Percentiles rank a stretch among this genome's conserved stretches.
Conservation (phyloP, 2,888 invertebrate species). For the Nomada hirtipes region DNA sequence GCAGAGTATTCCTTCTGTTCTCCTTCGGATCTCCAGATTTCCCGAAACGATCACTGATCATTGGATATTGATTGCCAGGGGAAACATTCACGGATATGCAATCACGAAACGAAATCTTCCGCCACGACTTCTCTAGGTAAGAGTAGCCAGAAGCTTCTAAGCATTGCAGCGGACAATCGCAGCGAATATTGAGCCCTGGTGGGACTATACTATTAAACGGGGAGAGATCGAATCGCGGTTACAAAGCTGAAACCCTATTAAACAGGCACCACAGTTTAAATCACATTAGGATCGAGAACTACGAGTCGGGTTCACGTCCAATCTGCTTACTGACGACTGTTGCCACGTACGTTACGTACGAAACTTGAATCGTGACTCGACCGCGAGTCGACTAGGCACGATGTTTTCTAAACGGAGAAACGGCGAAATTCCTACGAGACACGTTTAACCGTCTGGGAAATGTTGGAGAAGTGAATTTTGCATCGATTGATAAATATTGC, state of each 20-base stretch:
- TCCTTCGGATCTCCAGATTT: neutral
- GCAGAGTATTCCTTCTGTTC: no score
- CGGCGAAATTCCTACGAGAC: slow-evolving; percentile 5
- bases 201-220: slow-evolving; percentile 28
- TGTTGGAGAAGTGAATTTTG: neutral
- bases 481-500: neutral
- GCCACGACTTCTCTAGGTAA: neutral
- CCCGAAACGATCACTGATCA: neutral
- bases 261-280: slow-evolving; percentile 47
- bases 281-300: slow-evolving; percentile 50
- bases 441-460: neutral
- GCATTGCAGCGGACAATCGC: slow-evolving; percentile 5
- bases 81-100: neutral
- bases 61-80: neutral
- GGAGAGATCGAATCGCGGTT: slow-evolving; percentile 50
- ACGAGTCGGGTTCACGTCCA: slow-evolving; percentile 29
- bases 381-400: slow-evolving; percentile 23
- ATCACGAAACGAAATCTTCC: slow-evolving; percentile 31
- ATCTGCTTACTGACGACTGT: slow-evolving; percentile 39
- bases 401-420: slow-evolving; percentile 12
- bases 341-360: slow-evolving; percentile 9
- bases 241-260: slow-evolving; percentile 50
- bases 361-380: slow-evolving; percentile 46
- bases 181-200: slow-evolving; percentile 37
- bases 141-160: neutral